phyloP scores from a whole-genome alignment of 1,140 invertebrate genomes.

The Panagrolaimus sp. region DNA sequence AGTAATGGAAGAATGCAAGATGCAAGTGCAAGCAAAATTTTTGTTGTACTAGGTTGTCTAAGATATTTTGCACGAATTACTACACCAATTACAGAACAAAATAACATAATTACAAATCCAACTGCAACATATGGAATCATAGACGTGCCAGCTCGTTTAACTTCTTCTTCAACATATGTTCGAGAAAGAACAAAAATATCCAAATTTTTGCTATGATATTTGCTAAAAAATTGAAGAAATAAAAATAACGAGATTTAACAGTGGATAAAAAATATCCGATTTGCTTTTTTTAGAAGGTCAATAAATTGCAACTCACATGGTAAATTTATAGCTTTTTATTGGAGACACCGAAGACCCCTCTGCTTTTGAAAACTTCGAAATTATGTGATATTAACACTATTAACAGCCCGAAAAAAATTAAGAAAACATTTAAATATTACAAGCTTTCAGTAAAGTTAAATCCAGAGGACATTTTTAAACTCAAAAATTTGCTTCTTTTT shows the following conservation, averaged over 20 bases:
- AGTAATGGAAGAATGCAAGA: constrained; percentile 48
- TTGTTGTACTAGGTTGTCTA: constrained; percentile 37
- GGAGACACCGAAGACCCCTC: no score
- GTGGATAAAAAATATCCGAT: constrained; percentile 5
- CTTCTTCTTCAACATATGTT: constrained; percentile 32
- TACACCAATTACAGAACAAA: constrained; percentile 33
- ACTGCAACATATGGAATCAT: constrained; percentile 38
- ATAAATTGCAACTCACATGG: no score
- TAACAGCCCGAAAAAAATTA: no score
- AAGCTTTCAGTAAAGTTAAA: no score
- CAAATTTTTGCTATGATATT: constrained; percentile 36
- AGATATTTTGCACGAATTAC: constrained; percentile 42
- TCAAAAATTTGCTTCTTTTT: no score
- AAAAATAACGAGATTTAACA: no score
- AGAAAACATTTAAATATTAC: no score
- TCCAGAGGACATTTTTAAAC: no score
- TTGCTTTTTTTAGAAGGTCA: no score
- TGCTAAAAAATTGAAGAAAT: constrained; percentile 23
- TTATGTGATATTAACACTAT: no score
- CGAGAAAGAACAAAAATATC: constrained; percentile 25
- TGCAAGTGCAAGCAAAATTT: constrained; percentile 35
- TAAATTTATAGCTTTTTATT: no score
- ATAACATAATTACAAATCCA: constrained; percentile 42
- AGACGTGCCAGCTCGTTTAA: constrained; percentile 35
- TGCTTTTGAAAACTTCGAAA: no score